A percentile compares a stretch with the other conserved stretches of the same genome.
phyloP scores from a whole-genome alignment of 2,113 vertebrate species.

The Vimba vimba region DNA sequence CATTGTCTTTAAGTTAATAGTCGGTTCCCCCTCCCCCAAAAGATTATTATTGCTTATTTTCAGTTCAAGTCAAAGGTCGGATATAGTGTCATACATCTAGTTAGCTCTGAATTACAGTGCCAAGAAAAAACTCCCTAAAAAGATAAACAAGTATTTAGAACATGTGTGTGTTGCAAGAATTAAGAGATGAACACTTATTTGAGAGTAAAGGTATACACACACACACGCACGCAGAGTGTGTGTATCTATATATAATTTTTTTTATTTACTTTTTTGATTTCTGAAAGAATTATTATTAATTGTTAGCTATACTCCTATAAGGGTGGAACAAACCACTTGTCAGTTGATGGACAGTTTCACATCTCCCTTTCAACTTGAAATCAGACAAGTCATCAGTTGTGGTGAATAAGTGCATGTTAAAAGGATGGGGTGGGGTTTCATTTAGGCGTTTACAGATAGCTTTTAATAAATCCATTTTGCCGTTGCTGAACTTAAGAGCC shows the following conservation, averaged over 20 bases:
- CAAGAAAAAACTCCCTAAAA: no score
- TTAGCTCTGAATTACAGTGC: not conserved
- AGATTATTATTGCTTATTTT: not conserved
- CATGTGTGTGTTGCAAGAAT: no score
- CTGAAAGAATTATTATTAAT: not conserved
- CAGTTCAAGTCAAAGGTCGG: not conserved
- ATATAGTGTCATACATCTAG: not conserved
- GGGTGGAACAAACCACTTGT: not conserved
- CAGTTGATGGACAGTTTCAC: not conserved
- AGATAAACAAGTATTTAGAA: no score
- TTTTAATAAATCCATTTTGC: slow-evolving; percentile 47
- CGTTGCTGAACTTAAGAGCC: slow-evolving; percentile 43
- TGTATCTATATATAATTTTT: no score
- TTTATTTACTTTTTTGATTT: no score
- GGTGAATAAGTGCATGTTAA: slow-evolving; percentile 2
- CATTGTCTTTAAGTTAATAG: no score
- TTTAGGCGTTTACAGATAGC: slow-evolving; percentile 2
- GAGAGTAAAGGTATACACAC: no score
- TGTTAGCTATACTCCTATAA: not conserved
- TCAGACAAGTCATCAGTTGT: not conserved
- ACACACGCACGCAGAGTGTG: no score
- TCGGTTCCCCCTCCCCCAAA: not conserved
- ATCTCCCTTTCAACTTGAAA: not conserved
- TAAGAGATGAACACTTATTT: no score
- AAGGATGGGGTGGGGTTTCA: not conserved